Evolutionary conservation across 2,113 vertebrate species (phyloP).

Genomic region (Misgurnus anguillicaudatus): DNA sequence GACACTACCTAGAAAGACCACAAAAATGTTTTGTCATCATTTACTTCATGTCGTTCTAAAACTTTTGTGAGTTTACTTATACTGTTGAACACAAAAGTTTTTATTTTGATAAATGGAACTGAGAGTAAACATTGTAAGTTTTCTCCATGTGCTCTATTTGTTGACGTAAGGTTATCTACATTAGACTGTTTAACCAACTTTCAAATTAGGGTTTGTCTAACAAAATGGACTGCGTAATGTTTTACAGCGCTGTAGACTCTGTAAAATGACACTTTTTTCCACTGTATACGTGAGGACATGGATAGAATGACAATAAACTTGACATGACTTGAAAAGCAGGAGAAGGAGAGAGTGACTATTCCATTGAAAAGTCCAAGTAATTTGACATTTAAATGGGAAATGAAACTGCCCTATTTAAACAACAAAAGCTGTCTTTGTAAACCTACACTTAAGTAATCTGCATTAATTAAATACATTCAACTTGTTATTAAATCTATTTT

Average conservation of each 20-base stretch:
- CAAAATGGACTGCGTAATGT: too few species aligned
- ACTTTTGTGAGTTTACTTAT: too few species aligned
- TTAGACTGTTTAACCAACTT: too few species aligned
- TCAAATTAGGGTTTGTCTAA: too few species aligned
- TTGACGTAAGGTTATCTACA: too few species aligned
- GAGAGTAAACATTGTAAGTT: too few species aligned
- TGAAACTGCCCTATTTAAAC: constrained; percentile 21
- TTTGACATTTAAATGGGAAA: constrained; percentile 16
- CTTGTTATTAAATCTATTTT: neutral
- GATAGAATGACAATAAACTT: constrained; percentile 8
- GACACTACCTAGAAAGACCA: too few species aligned
- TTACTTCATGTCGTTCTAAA: too few species aligned
- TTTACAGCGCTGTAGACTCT: neutral
- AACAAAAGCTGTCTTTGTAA: neutral
- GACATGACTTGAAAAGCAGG: neutral
- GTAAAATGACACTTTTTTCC: neutral
- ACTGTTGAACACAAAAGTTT: too few species aligned
- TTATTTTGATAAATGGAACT: too few species aligned
- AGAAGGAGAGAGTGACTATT: neutral
- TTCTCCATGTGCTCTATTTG: too few species aligned
- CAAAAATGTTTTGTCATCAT: too few species aligned
- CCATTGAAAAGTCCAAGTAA: neutral
- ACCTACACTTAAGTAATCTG: neutral
- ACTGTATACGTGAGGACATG: neutral
- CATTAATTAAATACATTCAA: neutral